A percentile compares a stretch with the other conserved stretches of the same genome.
Evolutionary conservation across 2,113 vertebrate genomes (phyloP).

Genomic region (Macaca mulatta): DNA sequence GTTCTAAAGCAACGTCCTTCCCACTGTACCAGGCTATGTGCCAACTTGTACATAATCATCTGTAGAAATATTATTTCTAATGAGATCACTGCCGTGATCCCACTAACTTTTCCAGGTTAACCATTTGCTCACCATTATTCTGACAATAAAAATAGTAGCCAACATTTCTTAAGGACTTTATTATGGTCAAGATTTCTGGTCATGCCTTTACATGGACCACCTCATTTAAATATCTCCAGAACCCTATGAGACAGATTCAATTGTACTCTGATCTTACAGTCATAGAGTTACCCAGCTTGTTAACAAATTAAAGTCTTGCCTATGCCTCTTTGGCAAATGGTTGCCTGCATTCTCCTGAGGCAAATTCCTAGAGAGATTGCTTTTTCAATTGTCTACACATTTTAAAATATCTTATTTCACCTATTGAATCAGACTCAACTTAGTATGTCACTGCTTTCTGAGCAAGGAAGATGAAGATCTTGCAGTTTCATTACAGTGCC

Average conservation of each 20-base stretch:
- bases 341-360: not conserved
- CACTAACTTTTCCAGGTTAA: not conserved
- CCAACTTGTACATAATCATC: not conserved
- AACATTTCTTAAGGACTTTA: not conserved
- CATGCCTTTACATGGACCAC: not conserved
- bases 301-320: not conserved
- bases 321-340: not conserved
- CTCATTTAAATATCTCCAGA: not conserved
- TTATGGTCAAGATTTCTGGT: not conserved
- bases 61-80: not conserved
- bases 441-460: not conserved
- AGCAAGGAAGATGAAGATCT: not conserved
- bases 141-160: not conserved
- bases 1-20: not conserved
- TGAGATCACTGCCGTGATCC: not conserved
- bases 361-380: not conserved
- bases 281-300: not conserved
- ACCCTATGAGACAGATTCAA: not conserved
- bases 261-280: not conserved
- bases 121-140: not conserved
- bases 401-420: conserved; percentile 9
- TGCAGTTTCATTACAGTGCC: not conserved
- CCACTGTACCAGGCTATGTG: not conserved
- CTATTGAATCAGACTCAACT: not conserved
- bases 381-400: not conserved